Evolutionary conservation across 2,113 vertebrate species (phyloP).

Genomic region (Canis aureus): DNA sequence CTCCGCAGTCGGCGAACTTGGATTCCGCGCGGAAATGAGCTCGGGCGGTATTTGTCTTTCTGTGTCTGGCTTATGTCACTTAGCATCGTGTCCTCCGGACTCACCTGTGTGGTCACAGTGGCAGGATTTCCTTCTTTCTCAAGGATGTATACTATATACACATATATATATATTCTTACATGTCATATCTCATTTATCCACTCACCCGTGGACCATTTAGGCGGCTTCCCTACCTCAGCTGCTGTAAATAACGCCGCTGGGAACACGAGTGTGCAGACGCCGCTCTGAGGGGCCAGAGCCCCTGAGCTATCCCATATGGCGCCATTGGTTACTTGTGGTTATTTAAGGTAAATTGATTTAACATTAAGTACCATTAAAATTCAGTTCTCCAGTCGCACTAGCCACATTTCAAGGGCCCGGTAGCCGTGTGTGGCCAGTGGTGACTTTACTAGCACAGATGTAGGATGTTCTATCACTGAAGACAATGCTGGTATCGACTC

Average conservation of each 20-base stretch:
- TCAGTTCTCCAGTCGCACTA: too few relatives aligned
- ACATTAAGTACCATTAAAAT: too few relatives aligned
- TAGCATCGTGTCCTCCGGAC: too few relatives aligned
- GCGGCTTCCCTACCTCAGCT: too few relatives aligned
- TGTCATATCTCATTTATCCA: too few relatives aligned
- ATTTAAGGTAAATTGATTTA: not conserved
- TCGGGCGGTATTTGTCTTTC: not conserved
- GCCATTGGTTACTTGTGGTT: not conserved
- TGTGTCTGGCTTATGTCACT: not conserved
- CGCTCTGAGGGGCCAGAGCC: accelerated
- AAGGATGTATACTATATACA: not conserved
- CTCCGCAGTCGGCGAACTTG: accelerated
- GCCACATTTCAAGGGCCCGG: not conserved
- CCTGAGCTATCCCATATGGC: accelerated
- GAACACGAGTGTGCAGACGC: not conserved
- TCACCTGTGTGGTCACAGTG: not conserved
- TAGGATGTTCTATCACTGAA: accelerated
- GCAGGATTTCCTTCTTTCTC: not conserved
- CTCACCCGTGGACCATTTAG: not conserved
- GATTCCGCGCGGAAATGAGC: accelerated
- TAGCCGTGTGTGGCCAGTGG: accelerated
- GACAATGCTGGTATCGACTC: accelerated
- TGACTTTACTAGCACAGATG: accelerated
- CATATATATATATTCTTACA: accelerated
- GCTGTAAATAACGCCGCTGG: not conserved